A percentile compares a stretch with the other conserved stretches of the same genome.
These are phyloP conservation scores for Brenthis ino DNA, from an alignment of 2,888 invertebrate genomes.

Conservation along the genomic window DNA sequence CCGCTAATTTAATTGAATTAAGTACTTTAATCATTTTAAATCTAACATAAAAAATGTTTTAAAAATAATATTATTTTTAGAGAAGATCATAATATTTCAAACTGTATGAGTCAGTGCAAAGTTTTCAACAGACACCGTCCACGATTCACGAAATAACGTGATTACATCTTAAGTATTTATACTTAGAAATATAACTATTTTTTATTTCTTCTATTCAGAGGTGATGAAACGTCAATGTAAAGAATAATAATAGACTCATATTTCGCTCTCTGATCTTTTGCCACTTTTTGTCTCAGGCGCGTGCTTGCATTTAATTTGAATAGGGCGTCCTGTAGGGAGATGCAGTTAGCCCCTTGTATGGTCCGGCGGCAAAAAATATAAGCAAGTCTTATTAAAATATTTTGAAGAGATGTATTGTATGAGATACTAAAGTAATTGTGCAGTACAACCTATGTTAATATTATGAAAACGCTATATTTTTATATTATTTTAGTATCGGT, in stretches of 20 bases:
- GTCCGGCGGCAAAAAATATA: slow-evolving; percentile 22
- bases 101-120: not conserved
- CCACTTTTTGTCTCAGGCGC: slow-evolving; percentile 49
- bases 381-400: slow-evolving; percentile 6
- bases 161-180: not conserved
- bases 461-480: not conserved
- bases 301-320: slow-evolving; percentile 41
- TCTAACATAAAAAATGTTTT: no score
- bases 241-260: slow-evolving; percentile 19
- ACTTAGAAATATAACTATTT: not conserved
- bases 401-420: not conserved
- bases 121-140: not conserved
- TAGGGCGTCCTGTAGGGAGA: slow-evolving; percentile 32
- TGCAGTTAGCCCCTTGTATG: slow-evolving; percentile 27
- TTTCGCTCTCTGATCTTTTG: slow-evolving; percentile 12
- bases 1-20: no score
- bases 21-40: no score
- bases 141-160: slow-evolving; percentile 5
- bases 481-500: not conserved
- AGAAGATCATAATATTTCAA: no score
- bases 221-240: slow-evolving; percentile 23
- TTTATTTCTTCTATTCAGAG: slow-evolving; percentile 34
- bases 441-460: not conserved
- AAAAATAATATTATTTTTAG: no score
- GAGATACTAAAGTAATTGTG: not conserved